Conservation (phyloP, 2,797 vertebrate genomes). For the Threskiornis aethiopicus region DNA sequence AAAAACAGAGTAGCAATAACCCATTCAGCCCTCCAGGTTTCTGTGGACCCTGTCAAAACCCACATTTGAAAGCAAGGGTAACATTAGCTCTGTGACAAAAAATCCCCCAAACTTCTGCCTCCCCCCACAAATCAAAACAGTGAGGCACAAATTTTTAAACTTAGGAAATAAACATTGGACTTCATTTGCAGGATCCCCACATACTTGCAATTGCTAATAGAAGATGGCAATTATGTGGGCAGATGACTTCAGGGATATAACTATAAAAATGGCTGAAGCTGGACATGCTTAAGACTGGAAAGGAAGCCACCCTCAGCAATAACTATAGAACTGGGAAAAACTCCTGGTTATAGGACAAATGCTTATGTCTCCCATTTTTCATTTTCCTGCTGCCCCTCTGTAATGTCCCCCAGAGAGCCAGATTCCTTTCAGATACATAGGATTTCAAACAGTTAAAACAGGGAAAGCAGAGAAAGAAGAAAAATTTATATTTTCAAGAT, state of each 20-base stretch:
- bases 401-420: neutral
- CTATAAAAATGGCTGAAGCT: neutral
- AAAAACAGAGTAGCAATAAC: neutral
- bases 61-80: neutral
- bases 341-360: neutral
- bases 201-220: neutral
- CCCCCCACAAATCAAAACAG: accelerated
- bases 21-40: neutral
- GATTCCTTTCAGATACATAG: neutral
- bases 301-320: neutral
- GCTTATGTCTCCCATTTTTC: neutral
- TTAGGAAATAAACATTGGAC: neutral
- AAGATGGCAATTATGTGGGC: neutral
- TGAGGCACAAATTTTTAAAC: neutral
- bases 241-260: neutral
- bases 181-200: neutral
- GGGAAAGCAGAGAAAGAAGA: neutral
- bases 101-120: no score
- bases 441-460: neutral
- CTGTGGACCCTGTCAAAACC: neutral
- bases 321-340: neutral
- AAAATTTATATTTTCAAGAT: neutral
- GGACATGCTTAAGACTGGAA: neutral
- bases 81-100: neutral
- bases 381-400: neutral